Conservation (phyloP, 35 echinoderm and acorn worm species). For the Heliocidaris tuberculata region DNA sequence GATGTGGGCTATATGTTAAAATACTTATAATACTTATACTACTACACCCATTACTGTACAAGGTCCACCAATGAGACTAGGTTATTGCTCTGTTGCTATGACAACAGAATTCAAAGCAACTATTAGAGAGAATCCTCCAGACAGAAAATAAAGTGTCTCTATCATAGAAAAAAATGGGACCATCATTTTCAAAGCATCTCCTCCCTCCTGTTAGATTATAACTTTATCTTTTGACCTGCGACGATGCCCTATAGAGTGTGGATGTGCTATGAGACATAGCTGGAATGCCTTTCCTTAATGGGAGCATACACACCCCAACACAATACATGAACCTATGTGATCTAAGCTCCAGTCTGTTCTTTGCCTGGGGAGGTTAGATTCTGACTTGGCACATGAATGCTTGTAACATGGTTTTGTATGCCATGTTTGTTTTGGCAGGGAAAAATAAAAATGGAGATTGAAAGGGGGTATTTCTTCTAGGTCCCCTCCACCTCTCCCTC, state of each 20-base stretch:
- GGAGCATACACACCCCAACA: background rate
- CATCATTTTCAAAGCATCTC: background rate
- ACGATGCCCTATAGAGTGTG: background rate
- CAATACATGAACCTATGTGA: background rate
- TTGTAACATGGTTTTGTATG: no score
- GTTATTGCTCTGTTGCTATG: background rate
- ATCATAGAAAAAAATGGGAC: background rate
- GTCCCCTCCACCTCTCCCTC: background rate
- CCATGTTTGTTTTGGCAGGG: no score
- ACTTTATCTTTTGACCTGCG: slow-evolving; percentile 24
- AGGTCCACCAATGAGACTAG: background rate
- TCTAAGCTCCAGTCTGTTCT: background rate
- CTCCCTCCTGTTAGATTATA: slow-evolving; percentile 28
- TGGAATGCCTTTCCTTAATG: slow-evolving; percentile 50
- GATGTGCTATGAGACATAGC: slow-evolving; percentile 33
- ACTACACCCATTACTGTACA: background rate
- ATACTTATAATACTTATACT: background rate
- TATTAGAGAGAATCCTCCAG: background rate
- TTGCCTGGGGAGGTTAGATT: background rate
- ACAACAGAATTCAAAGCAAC: background rate
- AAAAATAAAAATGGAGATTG: background rate
- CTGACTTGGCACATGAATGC: no score
- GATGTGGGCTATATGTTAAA: background rate
- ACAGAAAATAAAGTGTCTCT: background rate
- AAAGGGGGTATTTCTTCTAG: background rate